phyloP scores from a whole-genome alignment of 1,140 invertebrate species.

The Glossosoma conforme region DNA sequence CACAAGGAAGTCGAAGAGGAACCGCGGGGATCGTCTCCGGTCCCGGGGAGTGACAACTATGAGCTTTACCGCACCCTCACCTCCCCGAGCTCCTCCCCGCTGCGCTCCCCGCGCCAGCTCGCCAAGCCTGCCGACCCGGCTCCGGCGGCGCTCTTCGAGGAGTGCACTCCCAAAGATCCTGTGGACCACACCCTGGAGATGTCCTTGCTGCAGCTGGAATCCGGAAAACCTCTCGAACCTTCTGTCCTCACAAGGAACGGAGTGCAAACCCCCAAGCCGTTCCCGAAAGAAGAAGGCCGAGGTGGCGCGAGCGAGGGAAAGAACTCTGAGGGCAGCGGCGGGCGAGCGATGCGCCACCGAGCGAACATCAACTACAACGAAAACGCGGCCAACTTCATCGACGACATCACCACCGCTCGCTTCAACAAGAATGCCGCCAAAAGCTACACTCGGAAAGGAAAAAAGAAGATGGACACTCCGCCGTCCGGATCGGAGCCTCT shows the following conservation, averaged over 20 bases:
- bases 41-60: constrained; percentile 47
- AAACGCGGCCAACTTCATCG: constrained; percentile 35
- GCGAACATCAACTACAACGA: constrained; percentile 51
- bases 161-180: constrained; percentile 3
- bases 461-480: constrained; percentile 21
- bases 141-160: not conserved
- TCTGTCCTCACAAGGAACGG: constrained; percentile 20
- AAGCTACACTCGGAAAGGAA: constrained; percentile 25
- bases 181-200: constrained; percentile 40
- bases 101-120: constrained; percentile 30
- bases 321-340: constrained; percentile 38
- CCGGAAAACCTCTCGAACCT: constrained; percentile 34
- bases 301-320: constrained; percentile 29
- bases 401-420: constrained; percentile 25
- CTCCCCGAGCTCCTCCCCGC: constrained; percentile 35
- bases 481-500: not conserved
- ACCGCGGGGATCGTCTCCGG: constrained; percentile 45
- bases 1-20: constrained; percentile 36
- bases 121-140: constrained; percentile 25
- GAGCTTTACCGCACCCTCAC: constrained; percentile 48
- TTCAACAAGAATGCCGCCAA: constrained; percentile 28
- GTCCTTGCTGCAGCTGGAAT: constrained; percentile 40
- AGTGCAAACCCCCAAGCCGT: not conserved
- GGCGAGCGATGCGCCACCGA: constrained; percentile 46
- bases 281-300: constrained; percentile 3